Percentiles rank a stretch among this genome's conserved stretches.
These are phyloP conservation scores for Tympanuchus pallidicinctus DNA, from an alignment of 2,113 vertebrate species.

Conservation along the genomic window DNA sequence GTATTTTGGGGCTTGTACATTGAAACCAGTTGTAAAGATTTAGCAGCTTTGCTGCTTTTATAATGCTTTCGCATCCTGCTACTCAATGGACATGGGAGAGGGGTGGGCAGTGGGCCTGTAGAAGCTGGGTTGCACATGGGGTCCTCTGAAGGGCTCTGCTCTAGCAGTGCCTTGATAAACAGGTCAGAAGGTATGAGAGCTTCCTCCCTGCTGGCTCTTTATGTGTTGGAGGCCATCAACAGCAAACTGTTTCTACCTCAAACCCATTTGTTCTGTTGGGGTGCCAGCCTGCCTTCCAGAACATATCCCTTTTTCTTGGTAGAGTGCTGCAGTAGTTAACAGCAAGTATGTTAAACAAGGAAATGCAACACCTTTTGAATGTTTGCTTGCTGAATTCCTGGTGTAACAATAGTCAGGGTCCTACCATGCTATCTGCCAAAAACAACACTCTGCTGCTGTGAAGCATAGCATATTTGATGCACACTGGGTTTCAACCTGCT, in stretches of 20 bases:
- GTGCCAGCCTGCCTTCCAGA: not conserved
- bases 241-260: not conserved
- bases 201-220: not conserved
- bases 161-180: not conserved
- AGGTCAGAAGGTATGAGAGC: not conserved
- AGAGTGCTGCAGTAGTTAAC: not conserved
- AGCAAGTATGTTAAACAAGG: not conserved
- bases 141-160: not conserved
- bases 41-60: not conserved
- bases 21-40: not conserved
- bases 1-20: not conserved
- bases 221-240: not conserved
- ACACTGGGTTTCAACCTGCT: not conserved
- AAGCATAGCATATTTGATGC: not conserved
- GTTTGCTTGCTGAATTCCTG: not conserved
- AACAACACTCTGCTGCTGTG: not conserved
- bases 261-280: not conserved
- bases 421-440: slow-evolving; percentile 5
- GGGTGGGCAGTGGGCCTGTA: not conserved
- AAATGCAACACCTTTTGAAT: not conserved
- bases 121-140: not conserved
- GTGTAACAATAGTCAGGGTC: not conserved
- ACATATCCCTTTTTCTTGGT: not conserved
- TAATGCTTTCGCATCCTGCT: not conserved
- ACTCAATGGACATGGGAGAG: not conserved